Conservation (phyloP, 2,113 vertebrate genomes). For the Amphilophus citrinellus region DNA sequence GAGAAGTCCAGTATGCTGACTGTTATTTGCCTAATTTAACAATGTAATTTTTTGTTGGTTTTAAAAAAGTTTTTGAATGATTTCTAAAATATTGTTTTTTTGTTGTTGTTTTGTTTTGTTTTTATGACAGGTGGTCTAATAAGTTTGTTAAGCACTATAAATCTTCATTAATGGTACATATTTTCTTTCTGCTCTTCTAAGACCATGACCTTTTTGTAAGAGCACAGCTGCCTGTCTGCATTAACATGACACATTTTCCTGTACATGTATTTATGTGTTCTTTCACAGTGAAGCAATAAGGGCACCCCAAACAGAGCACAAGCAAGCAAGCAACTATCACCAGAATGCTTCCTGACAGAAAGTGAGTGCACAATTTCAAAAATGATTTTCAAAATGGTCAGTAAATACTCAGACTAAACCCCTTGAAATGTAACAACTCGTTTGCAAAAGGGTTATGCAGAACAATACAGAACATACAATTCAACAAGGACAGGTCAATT, state of each 20-base stretch:
- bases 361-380: background rate
- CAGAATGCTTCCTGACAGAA: background rate
- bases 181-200: background rate
- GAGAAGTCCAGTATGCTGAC: background rate
- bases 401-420: background rate
- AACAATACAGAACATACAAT: background rate
- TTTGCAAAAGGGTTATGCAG: background rate
- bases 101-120: background rate
- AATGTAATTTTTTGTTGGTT: background rate
- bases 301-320: background rate
- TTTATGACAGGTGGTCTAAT: background rate
- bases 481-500: background rate
- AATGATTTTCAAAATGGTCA: background rate
- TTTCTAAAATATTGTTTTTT: background rate
- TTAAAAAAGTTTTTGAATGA: background rate
- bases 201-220: constrained; percentile 14
- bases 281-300: background rate
- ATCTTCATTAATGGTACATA: background rate
- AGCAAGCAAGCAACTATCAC: background rate
- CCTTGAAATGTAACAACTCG: background rate
- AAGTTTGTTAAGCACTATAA: background rate
- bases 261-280: background rate
- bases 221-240: background rate
- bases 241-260: background rate
- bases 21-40: background rate